Percentiles rank a stretch among this genome's conserved stretches.
These are phyloP conservation scores for Euglossa dilemma DNA, from an alignment of 1,140 invertebrate genomes.

Conservation along the genomic window DNA sequence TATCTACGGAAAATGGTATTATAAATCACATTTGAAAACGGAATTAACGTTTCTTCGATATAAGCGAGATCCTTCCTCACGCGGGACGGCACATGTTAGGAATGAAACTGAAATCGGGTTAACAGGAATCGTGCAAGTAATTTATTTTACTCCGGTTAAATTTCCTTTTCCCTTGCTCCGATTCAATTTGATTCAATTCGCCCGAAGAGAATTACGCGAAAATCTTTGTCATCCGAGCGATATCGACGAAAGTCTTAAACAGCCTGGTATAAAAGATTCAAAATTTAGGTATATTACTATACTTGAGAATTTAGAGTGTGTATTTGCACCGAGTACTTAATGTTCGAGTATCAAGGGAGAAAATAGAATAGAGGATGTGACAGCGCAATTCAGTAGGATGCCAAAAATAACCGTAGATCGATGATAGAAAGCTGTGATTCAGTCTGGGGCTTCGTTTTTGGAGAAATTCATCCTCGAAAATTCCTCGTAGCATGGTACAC, in stretches of 20 bases:
- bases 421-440: no score
- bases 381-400: no score
- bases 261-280: neutral
- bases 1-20: neutral
- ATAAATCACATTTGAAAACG: neutral
- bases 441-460: no score
- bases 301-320: no score
- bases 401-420: no score
- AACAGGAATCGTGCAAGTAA: neutral
- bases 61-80: neutral
- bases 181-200: conserved; percentile 1
- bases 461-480: no score
- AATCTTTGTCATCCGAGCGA: neutral
- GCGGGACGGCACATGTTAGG: neutral
- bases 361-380: no score
- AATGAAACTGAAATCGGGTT: neutral
- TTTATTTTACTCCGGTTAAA: neutral
- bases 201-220: neutral
- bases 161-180: no score
- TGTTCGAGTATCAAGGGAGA: no score
- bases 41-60: neutral
- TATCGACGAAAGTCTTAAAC: neutral
- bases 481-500: no score
- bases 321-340: no score
- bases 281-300: no score